phyloP scores from a whole-genome alignment of 2,113 vertebrate species.

The Pundamilia nyererei region DNA sequence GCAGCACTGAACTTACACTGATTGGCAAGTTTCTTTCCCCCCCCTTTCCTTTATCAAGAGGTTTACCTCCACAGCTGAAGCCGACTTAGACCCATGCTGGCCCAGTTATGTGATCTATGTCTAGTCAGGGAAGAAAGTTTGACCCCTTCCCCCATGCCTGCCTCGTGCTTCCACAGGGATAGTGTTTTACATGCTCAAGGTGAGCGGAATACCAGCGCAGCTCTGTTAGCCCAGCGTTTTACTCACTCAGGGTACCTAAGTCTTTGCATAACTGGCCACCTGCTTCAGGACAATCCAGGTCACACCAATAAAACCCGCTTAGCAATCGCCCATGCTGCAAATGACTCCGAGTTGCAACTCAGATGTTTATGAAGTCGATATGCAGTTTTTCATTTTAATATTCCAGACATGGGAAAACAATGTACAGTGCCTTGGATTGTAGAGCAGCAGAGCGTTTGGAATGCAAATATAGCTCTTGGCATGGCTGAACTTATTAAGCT shows the following conservation, averaged over 20 bases:
- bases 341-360: not conserved
- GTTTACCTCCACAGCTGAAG: not conserved
- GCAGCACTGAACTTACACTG: not conserved
- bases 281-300: constrained; percentile 35
- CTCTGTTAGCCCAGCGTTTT: not conserved
- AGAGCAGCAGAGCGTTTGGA: constrained; percentile 18
- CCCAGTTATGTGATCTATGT: constrained; percentile 42
- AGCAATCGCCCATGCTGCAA: not conserved
- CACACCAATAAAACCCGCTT: constrained; percentile 15
- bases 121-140: constrained; percentile 5
- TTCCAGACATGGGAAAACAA: not conserved
- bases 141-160: constrained; percentile 31
- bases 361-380: not conserved
- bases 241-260: not conserved
- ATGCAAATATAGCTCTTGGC: constrained; percentile 49
- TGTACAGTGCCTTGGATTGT: constrained; percentile 21
- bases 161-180: constrained; percentile 48
- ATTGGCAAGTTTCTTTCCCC: not conserved
- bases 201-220: constrained; percentile 48
- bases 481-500: constrained; percentile 40
- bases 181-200: constrained; percentile 59
- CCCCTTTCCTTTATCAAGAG: not conserved
- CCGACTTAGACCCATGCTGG: not conserved
- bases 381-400: not conserved
- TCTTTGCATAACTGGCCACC: constrained; percentile 26